Percentiles rank a stretch among this genome's conserved stretches.
phyloP scores from a whole-genome alignment of 2,113 vertebrate genomes.

The Todiramphus chloris region DNA sequence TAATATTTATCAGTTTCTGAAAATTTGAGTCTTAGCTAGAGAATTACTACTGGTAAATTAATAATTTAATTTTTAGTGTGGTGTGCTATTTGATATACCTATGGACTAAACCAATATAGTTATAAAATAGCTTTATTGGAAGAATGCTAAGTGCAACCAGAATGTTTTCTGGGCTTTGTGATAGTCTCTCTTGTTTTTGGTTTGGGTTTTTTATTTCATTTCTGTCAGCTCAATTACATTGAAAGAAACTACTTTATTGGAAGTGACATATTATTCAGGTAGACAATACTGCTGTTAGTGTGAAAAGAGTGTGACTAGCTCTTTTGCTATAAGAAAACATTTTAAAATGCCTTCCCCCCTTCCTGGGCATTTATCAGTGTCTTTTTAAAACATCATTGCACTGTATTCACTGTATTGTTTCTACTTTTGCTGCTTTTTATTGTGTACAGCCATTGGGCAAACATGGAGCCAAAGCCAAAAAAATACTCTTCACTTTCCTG shows the following conservation, averaged over 20 bases:
- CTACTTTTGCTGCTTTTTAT: not conserved
- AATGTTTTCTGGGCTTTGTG: not conserved
- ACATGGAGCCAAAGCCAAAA: not conserved
- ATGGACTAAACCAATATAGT: not conserved
- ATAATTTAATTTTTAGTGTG: not conserved
- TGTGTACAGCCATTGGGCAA: not conserved
- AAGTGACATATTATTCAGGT: not conserved
- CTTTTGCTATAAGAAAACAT: not conserved
- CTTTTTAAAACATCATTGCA: not conserved
- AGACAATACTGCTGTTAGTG: not conserved
- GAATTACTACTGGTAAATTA: not conserved
- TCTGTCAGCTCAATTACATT: not conserved
- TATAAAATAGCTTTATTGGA: not conserved
- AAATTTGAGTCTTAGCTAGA: not conserved
- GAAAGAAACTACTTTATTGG: not conserved
- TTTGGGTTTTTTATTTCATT: not conserved
- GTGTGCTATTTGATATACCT: not conserved
- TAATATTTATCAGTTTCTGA: not conserved
- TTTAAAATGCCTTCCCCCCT: not conserved
- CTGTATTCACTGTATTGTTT: not conserved
- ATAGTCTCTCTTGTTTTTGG: fast-evolving
- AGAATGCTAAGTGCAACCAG: not conserved
- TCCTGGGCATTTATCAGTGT: not conserved
- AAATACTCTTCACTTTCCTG: not conserved
- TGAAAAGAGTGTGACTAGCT: not conserved